Base-by-base conservation (phyloP, 2,113 vertebrate genomes). In the Galeopterus variegatus region DNA sequence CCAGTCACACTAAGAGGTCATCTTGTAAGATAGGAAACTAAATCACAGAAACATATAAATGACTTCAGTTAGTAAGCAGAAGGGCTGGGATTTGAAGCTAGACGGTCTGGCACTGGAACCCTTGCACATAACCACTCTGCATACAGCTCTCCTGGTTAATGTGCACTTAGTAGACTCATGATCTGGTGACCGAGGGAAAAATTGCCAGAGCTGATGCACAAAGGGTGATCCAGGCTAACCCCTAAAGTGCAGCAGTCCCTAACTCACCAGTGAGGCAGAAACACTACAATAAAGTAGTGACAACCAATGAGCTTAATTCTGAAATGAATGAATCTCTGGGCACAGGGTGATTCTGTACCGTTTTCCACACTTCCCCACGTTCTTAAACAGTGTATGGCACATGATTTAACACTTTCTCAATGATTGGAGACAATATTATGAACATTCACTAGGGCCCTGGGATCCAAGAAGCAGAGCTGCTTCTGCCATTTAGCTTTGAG, bases 331-430 rank as follows among this genome's bases (percentile, higher is more conserved):
- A 64, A 8, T 76, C 88, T 93, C 45, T 77, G 36, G 65, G 52
- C 64, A 52, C 56, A 48, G 72, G 21, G n/a, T 18, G 15, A 90
- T 87, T 62, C 91, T 54, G 26, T 45, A 4, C n/a, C 9, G 33
- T 65, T 90, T 84, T 52, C 45, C 65, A 56, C 33, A 45, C 48
- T 79, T 52, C 45, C 14, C 23, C 13, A 1, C 10, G 56, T 50
- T 64, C 41, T 73, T 72, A 28, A 54, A 50, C 28, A 19, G 33
- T 12, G 14, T n/a, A 28, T 9, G 6, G 36, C 50, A 19, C 21
- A 9, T 12, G 82, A 80, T 65, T 76, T 64, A 88, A 96, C 65
- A 62, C 36, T 24, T 77, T 54, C 36, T 88, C 88, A 86, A 89
- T n/a, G 72, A 86, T 0, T 9, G 19, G 36, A 80, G 72, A 92